phyloP scores from a whole-genome alignment of 2,888 invertebrate genomes.

The Scaptomyza reducta region DNA sequence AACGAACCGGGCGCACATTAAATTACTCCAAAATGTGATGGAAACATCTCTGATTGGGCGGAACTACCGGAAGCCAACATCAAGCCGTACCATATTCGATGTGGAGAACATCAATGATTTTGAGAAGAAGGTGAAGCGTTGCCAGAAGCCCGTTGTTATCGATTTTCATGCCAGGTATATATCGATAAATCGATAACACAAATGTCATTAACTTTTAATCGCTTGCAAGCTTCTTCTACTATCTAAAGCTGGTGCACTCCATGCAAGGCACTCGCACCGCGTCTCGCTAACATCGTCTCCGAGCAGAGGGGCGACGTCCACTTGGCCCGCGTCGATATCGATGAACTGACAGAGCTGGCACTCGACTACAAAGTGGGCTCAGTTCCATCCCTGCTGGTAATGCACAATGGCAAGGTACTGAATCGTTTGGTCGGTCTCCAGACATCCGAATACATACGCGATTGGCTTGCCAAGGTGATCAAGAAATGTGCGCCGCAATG shows the following conservation, averaged over 20 bases:
- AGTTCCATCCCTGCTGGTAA: constrained; percentile 94
- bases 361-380: constrained; percentile 93
- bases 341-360: constrained; percentile 94
- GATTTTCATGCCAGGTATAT: constrained; percentile 96
- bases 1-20: neutral
- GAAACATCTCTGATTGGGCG: constrained; percentile 6
- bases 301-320: constrained; percentile 90
- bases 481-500: constrained; percentile 17
- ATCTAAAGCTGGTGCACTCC: constrained; percentile 96
- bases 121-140: constrained; percentile 92
- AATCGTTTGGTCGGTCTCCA: constrained; percentile 94
- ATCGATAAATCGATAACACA: neutral
- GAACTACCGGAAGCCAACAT: neutral
- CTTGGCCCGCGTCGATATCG: constrained; percentile 97
- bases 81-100: constrained; percentile 87
- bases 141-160: constrained; percentile 93
- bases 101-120: constrained; percentile 96
- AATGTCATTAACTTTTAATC: neutral
- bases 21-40: constrained; percentile 14
- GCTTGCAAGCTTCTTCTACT: neutral
- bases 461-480: constrained; percentile 88
- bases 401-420: constrained; percentile 93
- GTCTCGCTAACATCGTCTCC: constrained; percentile 92
- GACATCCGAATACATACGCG: constrained; percentile 93
- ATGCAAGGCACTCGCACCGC: constrained; percentile 93